A percentile compares a stretch with the other conserved stretches of the same genome.
phyloP scores from a whole-genome alignment of 2,113 vertebrate genomes.

The Taurulus bubalis region DNA sequence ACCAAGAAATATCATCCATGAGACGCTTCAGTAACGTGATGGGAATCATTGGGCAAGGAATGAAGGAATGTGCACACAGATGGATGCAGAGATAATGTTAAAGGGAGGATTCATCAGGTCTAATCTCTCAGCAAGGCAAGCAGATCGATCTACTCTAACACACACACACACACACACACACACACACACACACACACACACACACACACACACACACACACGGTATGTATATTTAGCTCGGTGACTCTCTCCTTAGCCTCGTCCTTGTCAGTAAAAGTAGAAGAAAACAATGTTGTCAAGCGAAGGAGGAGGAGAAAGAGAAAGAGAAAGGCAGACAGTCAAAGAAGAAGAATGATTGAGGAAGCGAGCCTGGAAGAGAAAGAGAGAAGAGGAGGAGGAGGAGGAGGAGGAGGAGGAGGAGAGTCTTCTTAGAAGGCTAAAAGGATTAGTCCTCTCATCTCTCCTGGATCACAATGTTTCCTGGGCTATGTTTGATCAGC shows the following conservation, averaged over 20 bases:
- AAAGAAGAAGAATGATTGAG: slow-evolving; percentile 46
- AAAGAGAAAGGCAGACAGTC: slow-evolving; percentile 35
- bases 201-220: slow-evolving; percentile 23
- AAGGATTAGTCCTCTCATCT: slow-evolving; percentile 90
- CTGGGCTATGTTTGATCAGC: slow-evolving; percentile 73
- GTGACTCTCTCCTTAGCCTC: slow-evolving; percentile 20
- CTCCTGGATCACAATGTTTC: slow-evolving; percentile 83
- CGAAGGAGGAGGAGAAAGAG: slow-evolving; percentile 4
- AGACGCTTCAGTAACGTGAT: not conserved
- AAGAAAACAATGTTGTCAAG: slow-evolving; percentile 60
- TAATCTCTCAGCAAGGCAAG: slow-evolving; percentile 76
- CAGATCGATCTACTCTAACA: slow-evolving; percentile 69
- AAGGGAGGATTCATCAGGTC: slow-evolving; percentile 75
- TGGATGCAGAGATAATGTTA: slow-evolving; percentile 32
- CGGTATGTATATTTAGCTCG: slow-evolving; percentile 75
- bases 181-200: slow-evolving; percentile 24
- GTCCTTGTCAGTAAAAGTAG: slow-evolving; percentile 50
- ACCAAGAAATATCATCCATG: not conserved
- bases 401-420: slow-evolving; percentile 32
- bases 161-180: slow-evolving; percentile 20
- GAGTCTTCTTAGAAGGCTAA: slow-evolving; percentile 81
- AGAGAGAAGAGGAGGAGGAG: slow-evolving; percentile 25
- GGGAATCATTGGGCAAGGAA: slow-evolving; percentile 1
- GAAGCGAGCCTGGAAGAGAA: slow-evolving; percentile 55
- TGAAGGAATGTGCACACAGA: slow-evolving; percentile 26